Evolutionary conservation across 2,888 invertebrate genomes (phyloP).

Genomic region (Epistrophe grossulariae): DNA sequence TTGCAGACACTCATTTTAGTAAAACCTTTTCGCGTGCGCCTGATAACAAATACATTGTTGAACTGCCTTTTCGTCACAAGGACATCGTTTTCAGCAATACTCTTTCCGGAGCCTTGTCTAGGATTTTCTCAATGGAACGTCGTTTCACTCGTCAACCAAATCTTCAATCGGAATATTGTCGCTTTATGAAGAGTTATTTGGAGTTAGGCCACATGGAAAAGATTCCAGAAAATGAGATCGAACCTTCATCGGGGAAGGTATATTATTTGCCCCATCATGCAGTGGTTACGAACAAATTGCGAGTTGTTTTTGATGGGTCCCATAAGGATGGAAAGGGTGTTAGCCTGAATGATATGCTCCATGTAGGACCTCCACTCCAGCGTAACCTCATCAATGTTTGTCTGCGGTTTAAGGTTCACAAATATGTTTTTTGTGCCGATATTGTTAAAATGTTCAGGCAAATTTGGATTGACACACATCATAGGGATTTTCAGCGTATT

Average conservation of each 20-base stretch:
- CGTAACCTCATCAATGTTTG: slow-evolving; percentile 10
- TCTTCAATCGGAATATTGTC: background rate
- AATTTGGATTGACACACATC: background rate
- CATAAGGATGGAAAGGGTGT: slow-evolving; percentile 3
- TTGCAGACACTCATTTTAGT: no score
- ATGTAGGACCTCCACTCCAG: slow-evolving; percentile 14
- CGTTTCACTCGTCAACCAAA: background rate
- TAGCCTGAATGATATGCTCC: slow-evolving; percentile 19
- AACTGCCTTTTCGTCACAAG: background rate
- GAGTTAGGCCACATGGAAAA: slow-evolving; percentile 29
- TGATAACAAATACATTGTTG: no score
- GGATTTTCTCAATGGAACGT: slow-evolving; percentile 2
- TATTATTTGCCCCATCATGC: slow-evolving; percentile 42
- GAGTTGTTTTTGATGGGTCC: background rate
- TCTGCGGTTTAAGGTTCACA: slow-evolving; percentile 18
- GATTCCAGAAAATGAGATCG: slow-evolving; percentile 18
- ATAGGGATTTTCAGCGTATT: background rate
- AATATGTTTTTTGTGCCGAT: slow-evolving; percentile 39
- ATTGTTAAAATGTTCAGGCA: slow-evolving; percentile 25
- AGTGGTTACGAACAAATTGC: background rate
- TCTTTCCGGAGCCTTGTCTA: slow-evolving; percentile 2
- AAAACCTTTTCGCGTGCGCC: no score
- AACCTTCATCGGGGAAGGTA: slow-evolving; percentile 6
- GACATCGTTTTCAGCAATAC: background rate
- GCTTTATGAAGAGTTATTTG: background rate